A percentile compares a stretch with the other conserved stretches of the same genome.
These are phyloP conservation scores for Leucophenga maculata DNA, from an alignment of 2,888 invertebrate species.

Conservation along the genomic window DNA sequence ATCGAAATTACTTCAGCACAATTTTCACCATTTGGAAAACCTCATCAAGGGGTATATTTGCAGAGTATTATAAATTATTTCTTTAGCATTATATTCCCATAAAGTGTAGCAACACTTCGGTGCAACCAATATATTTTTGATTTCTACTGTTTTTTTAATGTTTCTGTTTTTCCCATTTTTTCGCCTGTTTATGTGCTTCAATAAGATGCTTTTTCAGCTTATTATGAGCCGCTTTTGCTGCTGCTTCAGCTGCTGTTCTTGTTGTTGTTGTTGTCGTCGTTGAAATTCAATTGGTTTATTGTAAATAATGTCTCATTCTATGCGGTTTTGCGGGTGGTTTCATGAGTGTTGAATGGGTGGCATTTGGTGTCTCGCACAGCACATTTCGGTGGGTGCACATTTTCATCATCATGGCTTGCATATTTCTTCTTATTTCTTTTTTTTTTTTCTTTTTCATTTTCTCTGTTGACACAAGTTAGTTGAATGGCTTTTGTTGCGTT, in stretches of 20 bases:
- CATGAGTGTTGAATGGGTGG: conserved; percentile 30
- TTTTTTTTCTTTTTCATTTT: background rate
- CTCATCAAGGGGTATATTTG: no score
- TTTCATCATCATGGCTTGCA: conserved; percentile 19
- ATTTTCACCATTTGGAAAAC: no score
- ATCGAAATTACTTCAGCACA: no score
- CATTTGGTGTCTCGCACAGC: background rate
- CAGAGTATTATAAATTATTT: no score
- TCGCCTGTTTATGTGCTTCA: background rate
- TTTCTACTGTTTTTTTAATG: no score
- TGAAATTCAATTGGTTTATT: conserved; percentile 25
- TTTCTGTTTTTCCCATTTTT: no score
- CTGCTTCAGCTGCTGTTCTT: background rate
- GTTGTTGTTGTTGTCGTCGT: conserved; percentile 23
- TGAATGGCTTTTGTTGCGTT: conserved; percentile 48
- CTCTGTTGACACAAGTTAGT: conserved; percentile 29
- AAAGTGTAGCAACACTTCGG: no score
- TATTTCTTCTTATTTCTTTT: background rate
- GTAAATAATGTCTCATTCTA: background rate
- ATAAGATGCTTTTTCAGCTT: background rate
- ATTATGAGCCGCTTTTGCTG: background rate
- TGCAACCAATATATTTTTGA: no score
- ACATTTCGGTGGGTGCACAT: conserved; percentile 35
- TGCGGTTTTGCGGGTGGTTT: background rate
- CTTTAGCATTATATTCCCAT: no score